phyloP scores from a whole-genome alignment of 2,888 invertebrate genomes.

The Tenthredo livida region DNA sequence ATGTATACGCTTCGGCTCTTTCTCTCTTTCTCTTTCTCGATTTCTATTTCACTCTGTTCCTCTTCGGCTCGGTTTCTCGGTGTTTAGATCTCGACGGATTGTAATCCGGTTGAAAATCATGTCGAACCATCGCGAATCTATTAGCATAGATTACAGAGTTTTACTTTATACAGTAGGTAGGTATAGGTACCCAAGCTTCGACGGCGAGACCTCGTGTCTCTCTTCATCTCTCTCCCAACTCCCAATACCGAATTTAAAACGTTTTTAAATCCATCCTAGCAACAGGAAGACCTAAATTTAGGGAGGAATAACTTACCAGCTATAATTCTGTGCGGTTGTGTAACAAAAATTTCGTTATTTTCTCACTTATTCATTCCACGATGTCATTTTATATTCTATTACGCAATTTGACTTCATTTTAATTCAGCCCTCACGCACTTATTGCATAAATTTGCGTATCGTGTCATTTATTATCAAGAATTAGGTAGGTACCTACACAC shows the following conservation, averaged over 20 bases:
- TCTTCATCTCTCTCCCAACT: background rate
- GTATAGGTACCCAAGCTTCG: background rate
- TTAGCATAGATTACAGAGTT: conserved; percentile 46
- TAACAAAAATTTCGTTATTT: background rate
- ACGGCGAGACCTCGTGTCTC: background rate
- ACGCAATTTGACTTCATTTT: conserved; percentile 19
- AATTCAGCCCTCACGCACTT: conserved; percentile 28
- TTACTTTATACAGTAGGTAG: conserved; percentile 9
- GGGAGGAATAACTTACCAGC: conserved; percentile 24
- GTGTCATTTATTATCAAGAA: background rate
- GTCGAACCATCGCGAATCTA: conserved; percentile 48
- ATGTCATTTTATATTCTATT: background rate
- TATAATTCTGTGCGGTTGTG: background rate
- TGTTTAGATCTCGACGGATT: conserved; percentile 45
- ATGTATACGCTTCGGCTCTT: conserved; percentile 9
- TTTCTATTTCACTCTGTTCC: background rate
- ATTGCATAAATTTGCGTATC: conserved; percentile 27
- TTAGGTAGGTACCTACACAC: background rate
- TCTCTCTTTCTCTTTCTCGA: background rate
- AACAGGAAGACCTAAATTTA: conserved; percentile 7
- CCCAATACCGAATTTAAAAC: conserved; percentile 12
- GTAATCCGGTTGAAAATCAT: conserved; percentile 50
- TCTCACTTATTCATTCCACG: background rate
- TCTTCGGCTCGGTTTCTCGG: conserved; percentile 14
- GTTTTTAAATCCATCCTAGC: conserved; percentile 25